Conservation (phyloP, 2,113 vertebrate species). For the Rhea americana region DNA sequence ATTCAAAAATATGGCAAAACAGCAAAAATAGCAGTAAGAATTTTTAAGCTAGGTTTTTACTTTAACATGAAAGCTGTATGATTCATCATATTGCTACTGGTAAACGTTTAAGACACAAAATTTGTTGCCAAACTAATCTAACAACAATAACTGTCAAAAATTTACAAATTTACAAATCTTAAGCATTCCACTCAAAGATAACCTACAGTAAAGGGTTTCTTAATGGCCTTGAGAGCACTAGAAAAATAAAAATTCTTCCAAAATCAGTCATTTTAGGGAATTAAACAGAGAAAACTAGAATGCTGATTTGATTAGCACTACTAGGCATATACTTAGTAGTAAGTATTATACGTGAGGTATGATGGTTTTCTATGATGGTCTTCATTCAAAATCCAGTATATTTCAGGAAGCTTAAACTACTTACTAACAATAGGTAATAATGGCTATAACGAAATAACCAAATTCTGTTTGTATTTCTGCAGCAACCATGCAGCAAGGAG, state of each 20-base stretch:
- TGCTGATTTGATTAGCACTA: neutral
- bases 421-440: neutral
- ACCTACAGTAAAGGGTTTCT: neutral
- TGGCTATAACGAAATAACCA: neutral
- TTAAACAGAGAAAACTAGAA: neutral
- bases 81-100: neutral
- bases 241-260: neutral
- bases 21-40: neutral
- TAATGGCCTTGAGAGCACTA: neutral
- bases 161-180: neutral
- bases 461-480: neutral
- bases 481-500: neutral
- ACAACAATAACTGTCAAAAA: neutral
- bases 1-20: neutral
- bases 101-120: neutral
- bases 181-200: neutral
- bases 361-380: neutral
- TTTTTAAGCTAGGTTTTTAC: neutral
- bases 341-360: neutral
- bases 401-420: neutral
- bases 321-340: neutral
- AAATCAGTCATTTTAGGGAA: neutral
- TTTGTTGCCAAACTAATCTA: neutral
- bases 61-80: neutral
- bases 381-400: neutral